Percentiles rank a stretch among this genome's conserved stretches.
These are phyloP conservation scores for Aphelenchoides besseyi DNA, from an alignment of 1,140 invertebrate species.

Conservation along the genomic window DNA sequence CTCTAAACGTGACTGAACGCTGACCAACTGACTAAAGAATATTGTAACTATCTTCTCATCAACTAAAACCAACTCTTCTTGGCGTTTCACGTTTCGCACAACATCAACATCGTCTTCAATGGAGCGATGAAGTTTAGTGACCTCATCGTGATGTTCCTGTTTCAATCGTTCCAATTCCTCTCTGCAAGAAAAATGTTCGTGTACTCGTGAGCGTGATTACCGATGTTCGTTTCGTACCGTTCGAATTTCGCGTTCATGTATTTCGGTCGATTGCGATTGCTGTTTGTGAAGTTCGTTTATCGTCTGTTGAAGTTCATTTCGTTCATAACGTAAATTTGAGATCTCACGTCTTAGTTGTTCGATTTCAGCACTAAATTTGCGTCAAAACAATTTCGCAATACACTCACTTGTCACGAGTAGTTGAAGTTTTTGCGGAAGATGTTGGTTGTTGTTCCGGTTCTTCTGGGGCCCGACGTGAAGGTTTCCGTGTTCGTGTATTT, in stretches of 20 bases:
- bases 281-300: slow-evolving; percentile 25
- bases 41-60: neutral
- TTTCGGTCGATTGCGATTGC: slow-evolving; percentile 2
- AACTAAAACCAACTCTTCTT: slow-evolving; percentile 10
- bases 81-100: slow-evolving; percentile 21
- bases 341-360: slow-evolving; percentile 32
- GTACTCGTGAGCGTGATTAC: too few species aligned
- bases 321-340: slow-evolving; percentile 35
- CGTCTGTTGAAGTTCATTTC: slow-evolving; percentile 36
- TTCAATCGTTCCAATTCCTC: neutral
- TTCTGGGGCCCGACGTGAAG: too few species aligned
- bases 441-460: neutral
- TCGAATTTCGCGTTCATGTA: slow-evolving; percentile 24
- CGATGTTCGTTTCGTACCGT: slow-evolving; percentile 11
- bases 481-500: neutral
- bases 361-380: slow-evolving; percentile 20
- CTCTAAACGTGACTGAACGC: slow-evolving; percentile 26
- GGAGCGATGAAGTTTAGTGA: neutral
- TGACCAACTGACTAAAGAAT: slow-evolving; percentile 32
- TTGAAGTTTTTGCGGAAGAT: neutral
- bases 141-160: slow-evolving; percentile 1
- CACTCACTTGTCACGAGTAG: neutral
- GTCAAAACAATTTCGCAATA: neutral
- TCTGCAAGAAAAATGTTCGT: neutral
- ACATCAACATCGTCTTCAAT: slow-evolving; percentile 19